Conservation (phyloP, 2,888 invertebrate species). For the Peribatodes rhomboidaria region DNA sequence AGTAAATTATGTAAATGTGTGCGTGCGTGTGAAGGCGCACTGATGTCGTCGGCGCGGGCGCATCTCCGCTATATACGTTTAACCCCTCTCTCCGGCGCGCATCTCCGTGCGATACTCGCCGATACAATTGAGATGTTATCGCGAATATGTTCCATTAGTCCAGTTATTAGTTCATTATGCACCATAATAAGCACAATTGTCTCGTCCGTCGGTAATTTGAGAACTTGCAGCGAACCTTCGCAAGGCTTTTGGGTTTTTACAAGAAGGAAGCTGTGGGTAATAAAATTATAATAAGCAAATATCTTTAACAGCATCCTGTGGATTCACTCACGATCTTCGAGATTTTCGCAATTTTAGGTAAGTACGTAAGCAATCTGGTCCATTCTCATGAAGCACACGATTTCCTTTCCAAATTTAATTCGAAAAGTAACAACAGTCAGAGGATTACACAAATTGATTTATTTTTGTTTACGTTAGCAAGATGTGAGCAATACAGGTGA, state of each 20-base stretch:
- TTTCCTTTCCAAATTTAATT: background rate
- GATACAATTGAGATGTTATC: slow-evolving; percentile 45
- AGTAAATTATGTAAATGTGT: slow-evolving; percentile 13
- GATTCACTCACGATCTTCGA: too few relatives aligned
- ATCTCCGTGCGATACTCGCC: slow-evolving; percentile 30
- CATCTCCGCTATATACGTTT: slow-evolving; percentile 72
- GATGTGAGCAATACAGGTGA: too few relatives aligned
- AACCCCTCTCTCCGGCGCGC: slow-evolving; percentile 60
- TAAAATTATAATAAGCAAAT: background rate
- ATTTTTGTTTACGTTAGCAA: too few relatives aligned
- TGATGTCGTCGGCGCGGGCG: slow-evolving; percentile 57
- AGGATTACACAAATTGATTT: too few relatives aligned
- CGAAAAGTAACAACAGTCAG: too few relatives aligned
- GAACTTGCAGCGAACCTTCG: slow-evolving; percentile 3
- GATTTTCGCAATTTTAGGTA: too few relatives aligned
- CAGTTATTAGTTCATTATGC: slow-evolving; percentile 32
- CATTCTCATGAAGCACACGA: background rate
- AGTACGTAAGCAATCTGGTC: too few relatives aligned
- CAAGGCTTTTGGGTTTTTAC: slow-evolving; percentile 12
- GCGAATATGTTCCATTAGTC: slow-evolving; percentile 35
- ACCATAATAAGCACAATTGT: slow-evolving; percentile 19
- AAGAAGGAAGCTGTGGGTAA: background rate
- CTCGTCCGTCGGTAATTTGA: slow-evolving; percentile 16
- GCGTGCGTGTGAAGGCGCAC: slow-evolving; percentile 52
- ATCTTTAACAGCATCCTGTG: too few relatives aligned